Percentiles rank a stretch among this genome's conserved stretches.
Conservation (phyloP, 2,113 vertebrate species). For the Galemys pyrenaicus region DNA sequence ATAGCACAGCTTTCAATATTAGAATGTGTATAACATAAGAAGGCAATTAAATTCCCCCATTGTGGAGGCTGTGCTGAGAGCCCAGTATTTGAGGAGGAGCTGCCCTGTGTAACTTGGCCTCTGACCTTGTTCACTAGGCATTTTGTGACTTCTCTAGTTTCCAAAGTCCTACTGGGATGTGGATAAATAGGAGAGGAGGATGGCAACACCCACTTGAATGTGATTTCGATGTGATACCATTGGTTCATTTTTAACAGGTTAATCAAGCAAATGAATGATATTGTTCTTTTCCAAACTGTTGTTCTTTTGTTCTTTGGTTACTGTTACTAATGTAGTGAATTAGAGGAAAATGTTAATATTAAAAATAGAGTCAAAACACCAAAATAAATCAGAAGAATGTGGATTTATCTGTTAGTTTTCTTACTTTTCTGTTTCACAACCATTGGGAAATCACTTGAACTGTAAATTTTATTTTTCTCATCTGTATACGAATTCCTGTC, state of each 20-base stretch:
- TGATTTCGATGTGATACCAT: not conserved
- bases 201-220: not conserved
- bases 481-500: constrained; percentile 18
- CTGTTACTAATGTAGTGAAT: not conserved
- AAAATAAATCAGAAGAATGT: not conserved
- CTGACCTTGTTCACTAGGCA: not conserved
- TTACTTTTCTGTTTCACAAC: not conserved
- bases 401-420: not conserved
- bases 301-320: constrained; percentile 7
- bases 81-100: not conserved
- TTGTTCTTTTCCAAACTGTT: not conserved
- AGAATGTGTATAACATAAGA: constrained; percentile 46
- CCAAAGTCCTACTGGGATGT: not conserved
- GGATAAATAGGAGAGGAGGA: not conserved
- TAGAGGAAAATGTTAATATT: not conserved
- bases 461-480: not conserved
- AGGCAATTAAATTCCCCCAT: constrained; percentile 57
- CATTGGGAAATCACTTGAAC: not conserved
- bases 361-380: not conserved
- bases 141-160: constrained; percentile 12
- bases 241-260: not conserved
- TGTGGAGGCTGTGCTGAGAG: not conserved
- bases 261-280: not conserved
- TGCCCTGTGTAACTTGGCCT: not conserved
- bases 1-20: constrained; percentile 5